Evolutionary conservation across 92 coral and sea anemone genomes (phyloP).

Genomic region (Virgularia gustaviana): DNA sequence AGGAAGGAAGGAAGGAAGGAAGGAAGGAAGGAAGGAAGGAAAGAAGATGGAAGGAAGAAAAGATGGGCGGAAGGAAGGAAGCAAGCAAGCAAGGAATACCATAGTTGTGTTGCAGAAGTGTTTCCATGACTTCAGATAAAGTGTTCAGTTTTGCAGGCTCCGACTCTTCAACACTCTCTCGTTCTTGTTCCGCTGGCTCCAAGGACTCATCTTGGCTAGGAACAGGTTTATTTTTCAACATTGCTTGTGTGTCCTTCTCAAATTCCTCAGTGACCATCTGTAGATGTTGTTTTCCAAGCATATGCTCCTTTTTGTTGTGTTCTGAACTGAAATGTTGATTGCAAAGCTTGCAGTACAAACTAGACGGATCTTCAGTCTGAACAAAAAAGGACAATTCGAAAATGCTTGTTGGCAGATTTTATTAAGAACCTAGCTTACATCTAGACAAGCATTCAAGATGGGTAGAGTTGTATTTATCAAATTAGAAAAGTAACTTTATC

Average conservation of each 20-base stretch:
- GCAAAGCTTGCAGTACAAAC: constrained; percentile 74
- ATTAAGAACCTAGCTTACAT: background rate
- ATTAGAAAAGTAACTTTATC: too few species aligned
- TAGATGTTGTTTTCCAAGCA: constrained; percentile 82
- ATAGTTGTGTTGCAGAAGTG: background rate
- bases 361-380: constrained; percentile 67
- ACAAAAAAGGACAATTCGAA: background rate
- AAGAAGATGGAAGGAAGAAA: too few species aligned
- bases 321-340: constrained; percentile 85
- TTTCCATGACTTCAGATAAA: constrained; percentile 24
- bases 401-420: background rate
- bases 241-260: constrained; percentile 78
- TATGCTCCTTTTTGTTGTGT: constrained; percentile 85
- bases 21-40: too few species aligned
- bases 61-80: constrained; percentile 27
- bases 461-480: too few species aligned
- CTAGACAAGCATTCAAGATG: background rate
- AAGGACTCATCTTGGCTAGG: background rate
- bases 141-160: constrained; percentile 30
- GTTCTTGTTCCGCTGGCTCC: background rate
- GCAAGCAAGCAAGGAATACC: too few species aligned
- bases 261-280: constrained; percentile 81
- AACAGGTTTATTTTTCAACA: constrained; percentile 35
- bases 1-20: too few species aligned
- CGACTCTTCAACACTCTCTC: background rate